A percentile compares a stretch with the other conserved stretches of the same genome.
Evolutionary conservation across 1,140 invertebrate species (phyloP).

Genomic region (Stenopsyche tienmushanensis): DNA sequence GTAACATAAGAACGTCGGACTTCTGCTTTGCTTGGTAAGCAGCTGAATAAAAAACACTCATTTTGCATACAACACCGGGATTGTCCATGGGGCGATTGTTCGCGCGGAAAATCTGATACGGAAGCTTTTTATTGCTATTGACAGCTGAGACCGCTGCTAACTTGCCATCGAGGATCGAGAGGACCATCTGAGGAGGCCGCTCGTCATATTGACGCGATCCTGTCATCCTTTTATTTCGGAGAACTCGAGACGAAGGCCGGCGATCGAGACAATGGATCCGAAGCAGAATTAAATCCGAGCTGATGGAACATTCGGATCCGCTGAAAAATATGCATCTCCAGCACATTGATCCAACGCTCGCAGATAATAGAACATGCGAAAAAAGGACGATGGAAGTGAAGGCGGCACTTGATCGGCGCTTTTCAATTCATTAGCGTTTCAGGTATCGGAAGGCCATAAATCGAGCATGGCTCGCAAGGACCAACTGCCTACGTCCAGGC

Average conservation of each 20-base stretch:
- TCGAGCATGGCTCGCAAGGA: slow-evolving; percentile 27
- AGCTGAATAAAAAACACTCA: slow-evolving; percentile 15
- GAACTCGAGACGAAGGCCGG: too few species aligned
- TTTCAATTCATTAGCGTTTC: slow-evolving; percentile 43
- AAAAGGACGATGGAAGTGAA: neutral
- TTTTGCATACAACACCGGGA: slow-evolving; percentile 9
- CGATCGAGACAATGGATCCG: too few species aligned
- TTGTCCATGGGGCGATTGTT: slow-evolving; percentile 9
- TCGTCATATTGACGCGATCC: too few species aligned
- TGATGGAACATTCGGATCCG: too few species aligned
- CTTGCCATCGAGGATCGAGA: slow-evolving; percentile 24
- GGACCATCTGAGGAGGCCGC: too few species aligned
- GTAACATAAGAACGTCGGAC: slow-evolving; percentile 36
- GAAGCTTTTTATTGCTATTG: slow-evolving; percentile 33
- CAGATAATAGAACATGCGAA: too few species aligned
- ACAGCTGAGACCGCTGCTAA: slow-evolving; percentile 30
- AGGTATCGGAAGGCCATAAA: slow-evolving; percentile 38
- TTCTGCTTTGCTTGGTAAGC: slow-evolving; percentile 23
- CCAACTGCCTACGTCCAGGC: slow-evolving; percentile 24
- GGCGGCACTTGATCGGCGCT: slow-evolving; percentile 32
- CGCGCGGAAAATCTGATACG: slow-evolving; percentile 35
- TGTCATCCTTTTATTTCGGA: too few species aligned
- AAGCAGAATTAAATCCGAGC: too few species aligned
- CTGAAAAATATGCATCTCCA: too few species aligned
- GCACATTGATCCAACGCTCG: too few species aligned